Base-by-base conservation (phyloP, 2,797 vertebrate genomes). In the Craterocephalus amniculus region DNA sequence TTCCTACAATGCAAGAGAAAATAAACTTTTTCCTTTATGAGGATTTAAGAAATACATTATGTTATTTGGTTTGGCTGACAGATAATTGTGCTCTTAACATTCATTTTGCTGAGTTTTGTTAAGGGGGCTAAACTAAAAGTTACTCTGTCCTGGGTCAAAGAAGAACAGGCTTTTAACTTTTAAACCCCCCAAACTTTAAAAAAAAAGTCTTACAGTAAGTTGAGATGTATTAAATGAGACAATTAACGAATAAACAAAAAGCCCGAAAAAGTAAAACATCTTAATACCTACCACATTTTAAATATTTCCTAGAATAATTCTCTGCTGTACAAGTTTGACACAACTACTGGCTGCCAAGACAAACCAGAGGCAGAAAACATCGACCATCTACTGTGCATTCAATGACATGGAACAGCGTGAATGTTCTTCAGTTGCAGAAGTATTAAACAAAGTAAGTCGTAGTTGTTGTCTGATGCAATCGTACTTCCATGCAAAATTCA, bases 1-100 rank as follows among this genome's bases (percentile, higher is more conserved):
- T 61, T 59, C 22, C 7, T 71, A 48, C 65, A 51, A 83, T 73
- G 72, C 34, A 13, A 35, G 29, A 62, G 48, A 22, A 27, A 11
- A 43, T 18, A 3, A 22, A 51, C 12, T 12, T 51, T 49, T 22
- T 32, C 7, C 31, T 32, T 20, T 43, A 6, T 3, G 6, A 6
- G 16, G 40, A 2, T 6, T 20, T 43, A 4, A 40, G 40, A 7
- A 20, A 20, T 8, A 43, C 38, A 40, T 1, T 16, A 16, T 40
- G 40, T 7, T 20, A 1, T 43, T 43, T 20, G 18, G 40, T n/a
- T 45, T 45, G n/a, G 18, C 1, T n/a, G 18, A n/a, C 6, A 45
- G 7, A n/a, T 7, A 20, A 45, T 45, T 2, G n/a, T 48, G 45
- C 9, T 22, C 45, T 22, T 20, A 45, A 16, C 6, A 45, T 45